Evolutionary conservation across 35 echinoderm and acorn worm species (phyloP).

Genomic region (Heliocidaris tuberculata): DNA sequence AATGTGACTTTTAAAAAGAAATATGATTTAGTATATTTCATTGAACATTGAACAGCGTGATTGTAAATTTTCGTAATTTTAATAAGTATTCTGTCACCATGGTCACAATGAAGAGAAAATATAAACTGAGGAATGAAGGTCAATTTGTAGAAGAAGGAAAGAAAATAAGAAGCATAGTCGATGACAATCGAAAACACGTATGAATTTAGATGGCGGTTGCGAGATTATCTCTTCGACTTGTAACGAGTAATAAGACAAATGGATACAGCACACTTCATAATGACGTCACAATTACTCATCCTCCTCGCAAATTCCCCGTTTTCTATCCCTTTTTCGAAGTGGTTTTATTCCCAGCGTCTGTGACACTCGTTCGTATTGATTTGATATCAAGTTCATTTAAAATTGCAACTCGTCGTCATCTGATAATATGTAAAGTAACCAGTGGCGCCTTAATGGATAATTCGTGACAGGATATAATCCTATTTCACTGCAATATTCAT

Average conservation of each 20-base stretch:
- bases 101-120: not conserved
- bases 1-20: no score
- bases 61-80: not conserved
- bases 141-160: not conserved
- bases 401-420: not conserved
- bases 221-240: not conserved
- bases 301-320: not conserved
- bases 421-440: not conserved
- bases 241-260: not conserved
- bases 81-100: not conserved
- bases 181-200: not conserved
- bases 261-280: not conserved
- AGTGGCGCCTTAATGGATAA: not conserved
- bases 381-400: not conserved
- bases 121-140: not conserved
- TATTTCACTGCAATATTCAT: not conserved
- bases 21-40: no score
- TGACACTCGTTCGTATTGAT: not conserved
- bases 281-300: constrained; percentile 16
- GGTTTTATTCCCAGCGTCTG: not conserved
- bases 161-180: not conserved
- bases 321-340: not conserved
- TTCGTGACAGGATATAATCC: not conserved
- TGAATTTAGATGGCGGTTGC: not conserved
- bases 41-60: not conserved